Percentiles rank a stretch among this genome's conserved stretches.
Evolutionary conservation across 2,113 vertebrate species (phyloP).

Genomic region (Sceloporus undulatus): DNA sequence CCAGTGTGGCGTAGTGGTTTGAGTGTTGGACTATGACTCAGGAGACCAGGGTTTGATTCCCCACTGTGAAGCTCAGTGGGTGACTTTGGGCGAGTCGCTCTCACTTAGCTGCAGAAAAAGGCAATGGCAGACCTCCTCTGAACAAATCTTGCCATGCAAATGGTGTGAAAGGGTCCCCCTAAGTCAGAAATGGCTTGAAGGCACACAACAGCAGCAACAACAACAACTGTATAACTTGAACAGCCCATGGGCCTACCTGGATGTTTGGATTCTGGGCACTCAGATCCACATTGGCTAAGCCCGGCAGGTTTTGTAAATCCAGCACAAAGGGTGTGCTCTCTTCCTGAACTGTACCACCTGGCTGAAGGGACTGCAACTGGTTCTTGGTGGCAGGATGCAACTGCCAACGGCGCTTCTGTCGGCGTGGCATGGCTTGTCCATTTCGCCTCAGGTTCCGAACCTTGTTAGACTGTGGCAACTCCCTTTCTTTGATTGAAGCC

Average conservation of each 20-base stretch:
- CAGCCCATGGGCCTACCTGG: conserved; percentile 80
- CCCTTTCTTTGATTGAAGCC: conserved; percentile 57
- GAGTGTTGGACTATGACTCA: too few relatives aligned
- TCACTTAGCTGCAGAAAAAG: too few relatives aligned
- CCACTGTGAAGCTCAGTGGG: too few relatives aligned
- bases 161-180: too few relatives aligned
- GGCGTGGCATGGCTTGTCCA: conserved; percentile 40
- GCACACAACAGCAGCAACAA: too few relatives aligned
- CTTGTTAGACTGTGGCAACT: conserved; percentile 73
- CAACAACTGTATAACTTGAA: too few relatives aligned
- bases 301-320: conserved; percentile 88
- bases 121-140: too few relatives aligned
- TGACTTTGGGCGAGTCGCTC: too few relatives aligned
- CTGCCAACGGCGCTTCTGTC: conserved; percentile 74
- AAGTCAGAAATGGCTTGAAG: too few relatives aligned
- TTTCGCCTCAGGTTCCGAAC: conserved; percentile 72
- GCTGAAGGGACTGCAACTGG: conserved; percentile 59
- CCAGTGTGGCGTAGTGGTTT: too few relatives aligned
- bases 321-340: conserved; percentile 84
- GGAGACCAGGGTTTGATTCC: too few relatives aligned
- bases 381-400: conserved; percentile 67
- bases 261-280: conserved; percentile 91
- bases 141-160: too few relatives aligned
- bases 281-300: conserved; percentile 85
- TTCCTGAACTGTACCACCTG: conserved; percentile 59